These are phyloP conservation scores for Tachystola acroxantha DNA, from an alignment of 2,888 invertebrate species.

Conservation along the genomic window DNA sequence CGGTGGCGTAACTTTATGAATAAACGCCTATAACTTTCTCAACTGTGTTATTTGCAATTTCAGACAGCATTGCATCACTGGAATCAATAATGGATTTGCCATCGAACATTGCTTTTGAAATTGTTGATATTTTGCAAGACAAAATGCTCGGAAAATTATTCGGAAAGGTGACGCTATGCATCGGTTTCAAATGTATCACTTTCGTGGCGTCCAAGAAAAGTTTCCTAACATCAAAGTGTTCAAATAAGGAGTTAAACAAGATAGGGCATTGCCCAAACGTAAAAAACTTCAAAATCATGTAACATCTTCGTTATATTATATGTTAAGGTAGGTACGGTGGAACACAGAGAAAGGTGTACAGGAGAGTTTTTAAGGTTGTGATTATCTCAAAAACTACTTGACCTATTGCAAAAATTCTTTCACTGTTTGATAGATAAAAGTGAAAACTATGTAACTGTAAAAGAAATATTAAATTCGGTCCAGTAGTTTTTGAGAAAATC, in stretches of 20 bases:
- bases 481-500: too few relatives aligned
- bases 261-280: conserved; percentile 52
- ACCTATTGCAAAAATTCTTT: too few relatives aligned
- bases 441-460: too few relatives aligned
- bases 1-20: too few relatives aligned
- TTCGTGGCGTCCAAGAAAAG: conserved; percentile 51
- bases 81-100: conserved; percentile 65
- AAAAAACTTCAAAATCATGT: conserved; percentile 43
- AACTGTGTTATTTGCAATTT: conserved; percentile 22
- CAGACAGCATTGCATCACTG: conserved; percentile 60
- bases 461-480: too few relatives aligned
- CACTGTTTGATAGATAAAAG: too few relatives aligned
- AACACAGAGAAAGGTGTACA: too few relatives aligned
- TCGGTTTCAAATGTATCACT: conserved; percentile 54
- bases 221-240: conserved; percentile 54
- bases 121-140: conserved; percentile 61
- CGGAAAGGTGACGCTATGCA: conserved; percentile 63
- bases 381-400: too few relatives aligned
- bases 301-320: conserved; percentile 21
- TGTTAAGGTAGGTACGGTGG: conserved; percentile 48
- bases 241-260: conserved; percentile 42
- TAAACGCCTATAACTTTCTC: too few relatives aligned
- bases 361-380: too few relatives aligned
- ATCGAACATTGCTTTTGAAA: conserved; percentile 56
- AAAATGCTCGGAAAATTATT: conserved; percentile 60